These are phyloP conservation scores for Leuciscus idus DNA, from an alignment of 2,113 vertebrate species.

Conservation along the genomic window DNA sequence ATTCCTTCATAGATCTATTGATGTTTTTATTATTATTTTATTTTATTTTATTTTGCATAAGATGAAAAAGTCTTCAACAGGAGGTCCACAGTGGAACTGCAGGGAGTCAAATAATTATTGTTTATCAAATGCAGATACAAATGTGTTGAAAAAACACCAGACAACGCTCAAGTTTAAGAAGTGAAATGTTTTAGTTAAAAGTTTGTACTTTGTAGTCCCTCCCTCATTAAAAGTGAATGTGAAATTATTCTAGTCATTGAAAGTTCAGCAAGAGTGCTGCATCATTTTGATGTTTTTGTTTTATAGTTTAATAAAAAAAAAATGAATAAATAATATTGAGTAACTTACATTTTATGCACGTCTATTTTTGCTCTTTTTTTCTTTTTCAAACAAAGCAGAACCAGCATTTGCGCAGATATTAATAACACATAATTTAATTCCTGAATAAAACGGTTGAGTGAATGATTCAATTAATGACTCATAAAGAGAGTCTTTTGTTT, in stretches of 20 bases:
- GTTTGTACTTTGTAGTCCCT: background rate
- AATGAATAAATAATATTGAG: too few relatives aligned
- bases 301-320: background rate
- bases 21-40: background rate
- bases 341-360: too few relatives aligned
- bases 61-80: background rate
- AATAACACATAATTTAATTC: background rate
- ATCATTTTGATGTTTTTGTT: background rate
- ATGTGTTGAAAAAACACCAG: background rate
- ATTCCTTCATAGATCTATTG: background rate
- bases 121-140: background rate
- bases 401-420: background rate
- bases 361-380: too few relatives aligned
- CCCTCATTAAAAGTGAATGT: background rate
- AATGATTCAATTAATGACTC: background rate
- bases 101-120: background rate
- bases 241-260: background rate
- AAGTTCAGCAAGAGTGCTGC: background rate
- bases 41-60: background rate
- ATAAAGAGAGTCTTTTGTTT: background rate
- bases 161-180: background rate
- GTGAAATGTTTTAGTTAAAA: background rate
- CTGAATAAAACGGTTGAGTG: background rate
- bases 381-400: background rate
- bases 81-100: background rate